phyloP scores from a whole-genome alignment of 2,113 vertebrate species.

The Gallinago jamesoni region DNA sequence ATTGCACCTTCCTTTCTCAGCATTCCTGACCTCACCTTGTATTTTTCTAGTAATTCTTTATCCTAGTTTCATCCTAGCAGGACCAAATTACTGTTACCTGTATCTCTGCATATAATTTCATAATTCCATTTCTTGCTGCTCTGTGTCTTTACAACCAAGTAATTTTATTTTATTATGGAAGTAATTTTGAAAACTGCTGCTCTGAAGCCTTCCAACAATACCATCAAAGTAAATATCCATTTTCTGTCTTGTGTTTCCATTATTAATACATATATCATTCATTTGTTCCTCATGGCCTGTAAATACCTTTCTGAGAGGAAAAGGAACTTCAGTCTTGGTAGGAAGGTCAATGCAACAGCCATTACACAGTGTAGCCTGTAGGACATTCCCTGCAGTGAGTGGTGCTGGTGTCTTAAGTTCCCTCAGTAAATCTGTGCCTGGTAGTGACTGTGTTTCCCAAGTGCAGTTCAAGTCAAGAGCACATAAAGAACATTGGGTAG shows the following conservation, averaged over 20 bases:
- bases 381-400: not conserved
- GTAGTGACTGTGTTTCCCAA: not conserved
- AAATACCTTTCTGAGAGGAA: not conserved
- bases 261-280: not conserved
- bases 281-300: not conserved
- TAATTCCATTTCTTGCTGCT: not conserved
- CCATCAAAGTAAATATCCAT: not conserved
- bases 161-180: not conserved
- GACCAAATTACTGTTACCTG: not conserved
- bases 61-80: not conserved
- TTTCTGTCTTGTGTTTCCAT: not conserved
- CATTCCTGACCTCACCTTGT: not conserved
- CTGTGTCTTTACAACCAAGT: not conserved
- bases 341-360: not conserved
- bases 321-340: not conserved
- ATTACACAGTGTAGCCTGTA: not conserved
- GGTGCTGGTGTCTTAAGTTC: not conserved
- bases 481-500: not conserved
- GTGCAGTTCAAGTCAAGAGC: not conserved
- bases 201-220: not conserved
- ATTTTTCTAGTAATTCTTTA: not conserved
- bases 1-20: not conserved
- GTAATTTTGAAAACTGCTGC: not conserved
- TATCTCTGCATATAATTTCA: not conserved
- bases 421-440: not conserved